Percentiles rank a stretch among this genome's conserved stretches.
Evolutionary conservation across 1,140 invertebrate genomes (phyloP).

Genomic region (Zaprionus inermis): DNA sequence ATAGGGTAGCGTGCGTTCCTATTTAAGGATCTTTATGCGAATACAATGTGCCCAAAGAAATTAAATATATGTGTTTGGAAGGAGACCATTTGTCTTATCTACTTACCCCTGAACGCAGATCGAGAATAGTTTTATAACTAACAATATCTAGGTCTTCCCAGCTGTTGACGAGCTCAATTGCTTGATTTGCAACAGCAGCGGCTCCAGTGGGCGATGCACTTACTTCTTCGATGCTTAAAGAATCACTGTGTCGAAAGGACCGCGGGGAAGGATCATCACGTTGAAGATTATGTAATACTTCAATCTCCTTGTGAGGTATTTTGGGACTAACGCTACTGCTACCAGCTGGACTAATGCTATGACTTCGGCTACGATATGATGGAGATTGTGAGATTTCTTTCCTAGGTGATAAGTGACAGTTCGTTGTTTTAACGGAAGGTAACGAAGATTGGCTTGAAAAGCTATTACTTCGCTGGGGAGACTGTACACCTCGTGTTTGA

Average conservation of each 20-base stretch:
- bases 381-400: conserved; percentile 59
- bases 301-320: conserved; percentile 86
- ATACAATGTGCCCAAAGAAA: conserved; percentile 2
- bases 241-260: conserved; percentile 46
- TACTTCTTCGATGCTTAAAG: not conserved
- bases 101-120: conserved; percentile 86
- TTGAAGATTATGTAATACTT: conserved; percentile 87
- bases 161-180: conserved; percentile 58
- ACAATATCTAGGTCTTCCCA: conserved; percentile 86
- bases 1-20: conserved; percentile 54
- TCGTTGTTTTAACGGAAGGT: not conserved
- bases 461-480: conserved; percentile 11
- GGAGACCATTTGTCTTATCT: not conserved
- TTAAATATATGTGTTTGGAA: not conserved
- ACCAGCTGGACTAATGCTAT: conserved; percentile 83
- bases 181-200: conserved; percentile 17
- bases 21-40: conserved; percentile 32
- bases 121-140: conserved; percentile 84
- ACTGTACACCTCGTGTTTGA: conserved; percentile 27
- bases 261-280: conserved; percentile 85
- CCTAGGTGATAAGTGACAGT: conserved; percentile 13
- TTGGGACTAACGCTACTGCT: conserved; percentile 84
- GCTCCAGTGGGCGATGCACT: conserved; percentile 20
- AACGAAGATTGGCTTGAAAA: conserved; percentile 1
- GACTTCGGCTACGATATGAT: conserved; percentile 33